Evolutionary conservation across 35 echinoderm and acorn worm genomes (phyloP).

Genomic region (Nesometra sesokonis): DNA sequence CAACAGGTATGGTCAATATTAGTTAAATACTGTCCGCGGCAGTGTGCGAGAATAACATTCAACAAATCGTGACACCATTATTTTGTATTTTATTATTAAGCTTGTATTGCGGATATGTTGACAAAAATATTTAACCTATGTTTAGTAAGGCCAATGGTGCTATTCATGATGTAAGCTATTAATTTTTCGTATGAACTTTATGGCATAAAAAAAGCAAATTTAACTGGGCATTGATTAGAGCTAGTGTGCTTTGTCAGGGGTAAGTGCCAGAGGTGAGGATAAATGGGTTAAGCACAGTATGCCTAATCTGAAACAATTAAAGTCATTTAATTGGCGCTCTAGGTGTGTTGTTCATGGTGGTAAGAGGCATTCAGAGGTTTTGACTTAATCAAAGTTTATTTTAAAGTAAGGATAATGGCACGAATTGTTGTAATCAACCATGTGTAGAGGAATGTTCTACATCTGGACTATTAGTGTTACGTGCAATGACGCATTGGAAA

Average conservation of each 20-base stretch:
- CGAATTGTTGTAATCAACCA: not conserved
- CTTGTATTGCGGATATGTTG: no score
- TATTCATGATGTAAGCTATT: not conserved
- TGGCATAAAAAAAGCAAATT: not conserved
- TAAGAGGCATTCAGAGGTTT: not conserved
- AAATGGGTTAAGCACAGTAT: not conserved
- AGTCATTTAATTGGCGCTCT: not conserved
- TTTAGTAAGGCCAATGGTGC: no score
- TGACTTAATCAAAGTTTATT: not conserved
- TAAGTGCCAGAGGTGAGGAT: not conserved
- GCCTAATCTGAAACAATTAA: not conserved
- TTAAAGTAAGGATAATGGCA: not conserved
- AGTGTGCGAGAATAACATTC: no score
- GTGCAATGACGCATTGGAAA: no score
- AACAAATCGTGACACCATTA: no score
- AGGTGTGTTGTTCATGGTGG: not conserved
- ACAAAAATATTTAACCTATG: no score
- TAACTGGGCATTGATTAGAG: not conserved
- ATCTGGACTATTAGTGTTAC: no score
- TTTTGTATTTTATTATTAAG: no score
- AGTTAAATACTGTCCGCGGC: no score
- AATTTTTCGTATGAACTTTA: not conserved
- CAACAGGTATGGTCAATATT: no score
- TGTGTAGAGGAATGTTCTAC: no score
- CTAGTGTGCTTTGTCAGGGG: not conserved